Base-by-base conservation (phyloP, 2,113 vertebrate species). In the Rhinopomastus cyanomelas region DNA sequence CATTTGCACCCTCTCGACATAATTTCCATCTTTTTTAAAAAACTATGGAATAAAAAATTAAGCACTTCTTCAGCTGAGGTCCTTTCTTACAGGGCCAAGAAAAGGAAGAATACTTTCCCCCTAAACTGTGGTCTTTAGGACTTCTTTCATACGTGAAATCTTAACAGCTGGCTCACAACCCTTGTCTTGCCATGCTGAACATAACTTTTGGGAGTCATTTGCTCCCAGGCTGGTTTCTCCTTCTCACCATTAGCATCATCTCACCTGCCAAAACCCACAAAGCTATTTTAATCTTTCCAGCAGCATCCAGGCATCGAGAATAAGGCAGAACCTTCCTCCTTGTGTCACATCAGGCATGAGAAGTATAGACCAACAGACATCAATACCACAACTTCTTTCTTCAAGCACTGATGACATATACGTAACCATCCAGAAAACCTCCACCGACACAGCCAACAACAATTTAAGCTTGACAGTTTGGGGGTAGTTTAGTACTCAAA, bases 361-460 rank as follows among this genome's bases (percentile, higher is more conserved):
- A 89, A 89, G 86, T 67, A 85, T 0, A 89, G 79, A 85, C 72
- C 48, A 85, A 66, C 12, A 72, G 64, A 68, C 17, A 60, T 39
- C 80, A 87, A 42, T 65, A 72, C 21, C 78, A 88, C 72, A 48
- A 42, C 18, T 11, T 61, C 32, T 67, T 81, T 86, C 61, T 82
- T 81, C 49, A 52, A 95, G 61, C 14, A 44, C 72, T 80, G 83
- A 53, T 61, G 72, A 85, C 85, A 78, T 5, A 25, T 26, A 77
- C 77, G 89, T 74, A 78, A 86, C 57, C 44, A 75, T 46, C 11
- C 76, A 82, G 64, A 90, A 94, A 73, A 79, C 21, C 71, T 82
- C 78, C 44, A 62, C 26, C 6, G 4, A 68, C 64, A 79, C 18
- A 82, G 71, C 11, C 81, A 91, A 68, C 74, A 81, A 64, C 76